Percentiles rank a stretch among this genome's conserved stretches.
Evolutionary conservation across 2,113 vertebrate species (phyloP).

Genomic region (Tragelaphus imberbis): DNA sequence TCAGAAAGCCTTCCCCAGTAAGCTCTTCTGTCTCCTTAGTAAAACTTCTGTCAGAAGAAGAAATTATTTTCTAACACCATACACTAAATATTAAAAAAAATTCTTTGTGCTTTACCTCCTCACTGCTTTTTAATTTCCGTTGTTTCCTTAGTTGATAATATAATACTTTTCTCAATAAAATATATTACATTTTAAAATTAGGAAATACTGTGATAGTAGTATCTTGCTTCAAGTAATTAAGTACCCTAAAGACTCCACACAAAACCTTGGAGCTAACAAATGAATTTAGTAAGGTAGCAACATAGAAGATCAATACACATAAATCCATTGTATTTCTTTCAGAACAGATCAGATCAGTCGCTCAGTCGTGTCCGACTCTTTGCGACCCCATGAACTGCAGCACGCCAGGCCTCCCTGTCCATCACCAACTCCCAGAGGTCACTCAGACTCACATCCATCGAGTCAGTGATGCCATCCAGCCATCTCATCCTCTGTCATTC

Average conservation of each 20-base stretch:
- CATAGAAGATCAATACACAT: neutral
- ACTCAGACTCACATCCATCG: too few species aligned
- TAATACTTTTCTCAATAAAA: neutral
- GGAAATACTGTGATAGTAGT: neutral
- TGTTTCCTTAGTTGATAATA: neutral
- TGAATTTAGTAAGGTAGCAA: neutral
- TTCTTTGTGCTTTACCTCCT: neutral
- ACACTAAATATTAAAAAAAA: neutral
- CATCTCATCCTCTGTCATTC: too few species aligned
- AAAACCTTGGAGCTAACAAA: neutral
- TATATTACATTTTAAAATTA: neutral
- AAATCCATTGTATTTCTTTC: neutral
- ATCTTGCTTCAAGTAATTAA: neutral
- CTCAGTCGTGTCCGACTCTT: too few species aligned
- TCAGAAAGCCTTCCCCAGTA: neutral
- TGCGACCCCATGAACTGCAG: too few species aligned
- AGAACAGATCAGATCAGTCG: too few species aligned
- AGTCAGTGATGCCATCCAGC: too few species aligned
- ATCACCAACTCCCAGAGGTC: too few species aligned
- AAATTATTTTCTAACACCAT: neutral
- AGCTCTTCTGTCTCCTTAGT: neutral
- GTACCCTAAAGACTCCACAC: neutral
- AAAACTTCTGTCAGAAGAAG: neutral
- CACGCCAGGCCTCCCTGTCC: too few species aligned
- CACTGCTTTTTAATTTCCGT: neutral